phyloP scores from a whole-genome alignment of 2,797 vertebrate genomes.

The Lacerta bilineata region DNA sequence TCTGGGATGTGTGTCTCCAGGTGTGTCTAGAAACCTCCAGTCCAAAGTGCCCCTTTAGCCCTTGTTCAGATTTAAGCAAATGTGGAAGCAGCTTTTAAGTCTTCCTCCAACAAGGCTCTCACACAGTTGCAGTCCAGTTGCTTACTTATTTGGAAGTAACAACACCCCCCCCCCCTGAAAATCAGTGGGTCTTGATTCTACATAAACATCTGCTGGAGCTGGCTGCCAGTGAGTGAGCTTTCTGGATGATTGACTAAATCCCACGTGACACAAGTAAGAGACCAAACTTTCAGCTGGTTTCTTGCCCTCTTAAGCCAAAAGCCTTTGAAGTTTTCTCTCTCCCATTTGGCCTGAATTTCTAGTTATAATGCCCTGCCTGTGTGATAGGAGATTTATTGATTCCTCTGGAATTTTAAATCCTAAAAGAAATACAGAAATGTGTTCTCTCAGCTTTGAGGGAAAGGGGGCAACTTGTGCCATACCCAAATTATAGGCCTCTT shows the following conservation, averaged over 20 bases:
- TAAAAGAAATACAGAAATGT: background rate
- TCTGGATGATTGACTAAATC: background rate
- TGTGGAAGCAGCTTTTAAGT: background rate
- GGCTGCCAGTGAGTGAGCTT: background rate
- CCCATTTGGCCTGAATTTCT: background rate
- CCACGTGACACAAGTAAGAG: background rate
- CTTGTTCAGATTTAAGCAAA: background rate
- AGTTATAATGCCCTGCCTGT: background rate
- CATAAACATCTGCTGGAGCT: no score
- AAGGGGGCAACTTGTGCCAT: background rate
- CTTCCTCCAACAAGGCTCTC: background rate
- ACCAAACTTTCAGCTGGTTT: background rate
- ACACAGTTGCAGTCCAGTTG: background rate
- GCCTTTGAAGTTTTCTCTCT: background rate
- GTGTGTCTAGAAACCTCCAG: no score
- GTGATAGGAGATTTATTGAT: background rate
- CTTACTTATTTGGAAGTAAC: background rate
- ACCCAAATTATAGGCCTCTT: background rate
- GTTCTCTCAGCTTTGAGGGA: background rate
- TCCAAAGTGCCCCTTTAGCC: no score
- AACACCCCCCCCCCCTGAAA: no score
- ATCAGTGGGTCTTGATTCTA: background rate
- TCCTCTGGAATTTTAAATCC: constrained; percentile 10
- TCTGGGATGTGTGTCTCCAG: background rate
- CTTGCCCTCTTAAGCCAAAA: background rate